Conservation (phyloP, 2,888 invertebrate species). For the Epiblema foenella region DNA sequence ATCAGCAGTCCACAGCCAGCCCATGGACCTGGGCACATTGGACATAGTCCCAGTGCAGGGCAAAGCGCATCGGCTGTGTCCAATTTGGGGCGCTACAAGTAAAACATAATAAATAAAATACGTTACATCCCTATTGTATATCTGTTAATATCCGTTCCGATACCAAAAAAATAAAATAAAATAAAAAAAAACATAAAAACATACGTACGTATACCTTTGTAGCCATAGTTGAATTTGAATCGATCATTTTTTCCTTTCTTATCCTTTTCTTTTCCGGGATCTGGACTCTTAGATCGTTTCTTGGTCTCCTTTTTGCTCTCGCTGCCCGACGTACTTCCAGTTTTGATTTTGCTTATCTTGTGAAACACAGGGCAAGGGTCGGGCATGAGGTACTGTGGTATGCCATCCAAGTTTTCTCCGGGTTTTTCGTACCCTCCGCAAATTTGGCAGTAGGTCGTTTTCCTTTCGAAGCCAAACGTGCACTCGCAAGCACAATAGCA, state of each 20-base stretch:
- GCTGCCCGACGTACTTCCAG: constrained; percentile 65
- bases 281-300: constrained; percentile 55
- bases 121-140: neutral
- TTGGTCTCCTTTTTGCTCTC: constrained; percentile 58
- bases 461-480: constrained; percentile 69
- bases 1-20: constrained; percentile 81
- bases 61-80: constrained; percentile 70
- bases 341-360: constrained; percentile 67
- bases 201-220: constrained; percentile 82
- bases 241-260: constrained; percentile 66
- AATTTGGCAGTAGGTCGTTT: constrained; percentile 71
- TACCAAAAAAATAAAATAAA: constrained; percentile 48
- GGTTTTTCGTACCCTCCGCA: constrained; percentile 73
- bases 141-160: neutral
- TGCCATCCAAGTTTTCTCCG: constrained; percentile 64
- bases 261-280: constrained; percentile 69
- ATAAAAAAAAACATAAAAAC: constrained; percentile 49
- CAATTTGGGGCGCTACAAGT: constrained; percentile 75
- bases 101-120: neutral
- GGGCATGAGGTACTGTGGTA: constrained; percentile 54
- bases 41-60: constrained; percentile 67
- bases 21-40: constrained; percentile 76
- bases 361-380: constrained; percentile 76
- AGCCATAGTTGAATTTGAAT: constrained; percentile 79
- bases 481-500: constrained; percentile 78